phyloP scores from a whole-genome alignment of 2,113 vertebrate species.

The Cochlearius cochlearius region DNA sequence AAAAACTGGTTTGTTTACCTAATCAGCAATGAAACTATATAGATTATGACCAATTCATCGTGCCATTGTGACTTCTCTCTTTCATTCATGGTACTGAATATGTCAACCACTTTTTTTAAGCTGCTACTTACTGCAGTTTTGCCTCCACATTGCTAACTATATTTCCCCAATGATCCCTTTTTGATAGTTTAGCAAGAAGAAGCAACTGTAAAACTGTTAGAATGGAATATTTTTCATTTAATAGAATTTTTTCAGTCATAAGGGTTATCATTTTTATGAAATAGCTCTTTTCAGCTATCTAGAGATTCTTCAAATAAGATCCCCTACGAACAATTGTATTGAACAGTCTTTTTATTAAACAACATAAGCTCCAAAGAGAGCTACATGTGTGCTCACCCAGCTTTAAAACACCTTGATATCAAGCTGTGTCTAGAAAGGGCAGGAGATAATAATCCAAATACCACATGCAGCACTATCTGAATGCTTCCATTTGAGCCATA shows the following conservation, averaged over 20 bases:
- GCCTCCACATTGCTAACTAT: neutral
- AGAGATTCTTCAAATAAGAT: neutral
- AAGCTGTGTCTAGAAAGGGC: slow-evolving; percentile 25
- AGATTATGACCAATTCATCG: neutral
- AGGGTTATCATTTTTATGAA: slow-evolving; percentile 1
- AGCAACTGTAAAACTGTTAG: neutral
- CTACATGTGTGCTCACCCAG: neutral
- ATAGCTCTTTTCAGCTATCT: slow-evolving; percentile 22
- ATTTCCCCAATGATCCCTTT: neutral
- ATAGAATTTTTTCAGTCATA: neutral
- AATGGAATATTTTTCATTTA: neutral
- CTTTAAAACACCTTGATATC: slow-evolving; percentile 11
- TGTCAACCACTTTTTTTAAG: neutral
- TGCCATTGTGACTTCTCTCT: neutral
- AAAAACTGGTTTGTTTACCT: neutral
- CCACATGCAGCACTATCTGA: neutral
- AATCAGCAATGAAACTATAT: neutral
- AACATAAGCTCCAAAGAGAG: neutral
- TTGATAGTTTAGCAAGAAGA: neutral
- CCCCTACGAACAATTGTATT: slow-evolving; percentile 2
- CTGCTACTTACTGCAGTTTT: neutral
- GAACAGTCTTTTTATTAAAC: slow-evolving; percentile 32
- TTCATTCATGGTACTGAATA: neutral
- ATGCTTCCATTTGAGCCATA: neutral
- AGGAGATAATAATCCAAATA: slow-evolving; percentile 33